Base-by-base conservation (phyloP, 2,888 invertebrate species). In the Tetrapedia diversipes region DNA sequence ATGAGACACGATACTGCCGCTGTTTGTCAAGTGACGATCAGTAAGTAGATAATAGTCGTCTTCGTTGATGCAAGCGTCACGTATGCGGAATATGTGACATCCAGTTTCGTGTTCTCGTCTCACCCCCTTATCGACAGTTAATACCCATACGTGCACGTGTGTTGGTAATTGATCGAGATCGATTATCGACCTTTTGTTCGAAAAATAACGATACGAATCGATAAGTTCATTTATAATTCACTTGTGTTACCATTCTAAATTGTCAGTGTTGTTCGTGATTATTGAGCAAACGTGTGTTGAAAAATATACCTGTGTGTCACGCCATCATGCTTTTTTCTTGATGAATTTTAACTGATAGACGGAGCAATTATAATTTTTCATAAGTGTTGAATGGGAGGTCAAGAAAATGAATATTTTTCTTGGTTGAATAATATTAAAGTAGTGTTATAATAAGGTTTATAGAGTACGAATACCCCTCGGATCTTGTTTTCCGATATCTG, bases 41-140 rank as follows among this genome's bases (percentile, higher is more conserved):
- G 80, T 81, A 83, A 84, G 80, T 83, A 80, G 83, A 83, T 84
- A 83, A 83, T 84, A 65, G 64, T 76, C 67, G 73, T 68, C 74
- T 76, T 67, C 80, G 66, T 70, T 77, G 72, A 73, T 59, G 65
- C 54, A 39, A 56, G 39, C 63, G 64, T 67, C 81, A 47, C 67
- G 71, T 66, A 71, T 59, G 78, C 54, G n/a, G 77, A 66, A 70
- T 79, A 69, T 74, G 65, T 67, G 51, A 45, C 72, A 59, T 77
- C 49, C 75, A 79, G 71, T 79, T 69, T 71, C 56, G 54, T 59
- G 60, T 61, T 32, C 59, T 41, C 24, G 32, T 39, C 8, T 63
- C 39, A n/a, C 41, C 39, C 34, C 54, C 22, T 67, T 71, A 73
- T 59, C 65, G 29, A 10, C 22, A 24, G 51, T 49, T 60, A 72